Percentiles rank a stretch among this genome's conserved stretches.
Evolutionary conservation across 2,113 vertebrate species (phyloP).

Genomic region (Prochilodus magdalenae): DNA sequence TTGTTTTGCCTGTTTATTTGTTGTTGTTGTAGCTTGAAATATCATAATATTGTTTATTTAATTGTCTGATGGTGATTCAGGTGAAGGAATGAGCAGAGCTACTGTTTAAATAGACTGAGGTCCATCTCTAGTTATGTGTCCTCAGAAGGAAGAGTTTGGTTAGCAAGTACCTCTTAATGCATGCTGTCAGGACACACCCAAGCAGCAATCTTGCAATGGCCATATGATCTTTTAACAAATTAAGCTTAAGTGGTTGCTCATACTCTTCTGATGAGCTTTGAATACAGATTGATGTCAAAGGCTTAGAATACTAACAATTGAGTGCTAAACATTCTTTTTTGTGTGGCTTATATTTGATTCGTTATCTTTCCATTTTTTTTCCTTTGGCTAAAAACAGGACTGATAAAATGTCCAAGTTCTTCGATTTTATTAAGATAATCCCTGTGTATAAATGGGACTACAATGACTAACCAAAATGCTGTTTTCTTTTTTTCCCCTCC

Average conservation of each 20-base stretch:
- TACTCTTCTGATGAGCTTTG: neutral
- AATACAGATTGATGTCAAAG: neutral
- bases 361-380: too few species aligned
- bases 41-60: constrained; percentile 65
- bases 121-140: neutral
- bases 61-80: constrained; percentile 20
- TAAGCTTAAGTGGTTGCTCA: neutral
- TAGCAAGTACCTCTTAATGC: neutral
- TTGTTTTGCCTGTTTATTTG: constrained; percentile 19
- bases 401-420: neutral
- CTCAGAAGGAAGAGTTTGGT: neutral
- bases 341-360: neutral
- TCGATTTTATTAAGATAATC: neutral
- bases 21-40: constrained; percentile 48
- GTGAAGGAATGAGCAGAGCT: neutral
- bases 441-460: neutral
- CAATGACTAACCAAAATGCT: neutral
- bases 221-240: neutral
- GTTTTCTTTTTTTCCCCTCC: neutral
- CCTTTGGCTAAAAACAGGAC: neutral
- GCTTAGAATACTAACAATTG: neutral
- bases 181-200: neutral
- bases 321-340: neutral
- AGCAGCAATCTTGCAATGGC: neutral
- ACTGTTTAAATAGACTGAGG: neutral